Percentiles rank a stretch among this genome's conserved stretches.
Evolutionary conservation across 2,113 vertebrate genomes (phyloP).

Genomic region (Ameiurus melas): DNA sequence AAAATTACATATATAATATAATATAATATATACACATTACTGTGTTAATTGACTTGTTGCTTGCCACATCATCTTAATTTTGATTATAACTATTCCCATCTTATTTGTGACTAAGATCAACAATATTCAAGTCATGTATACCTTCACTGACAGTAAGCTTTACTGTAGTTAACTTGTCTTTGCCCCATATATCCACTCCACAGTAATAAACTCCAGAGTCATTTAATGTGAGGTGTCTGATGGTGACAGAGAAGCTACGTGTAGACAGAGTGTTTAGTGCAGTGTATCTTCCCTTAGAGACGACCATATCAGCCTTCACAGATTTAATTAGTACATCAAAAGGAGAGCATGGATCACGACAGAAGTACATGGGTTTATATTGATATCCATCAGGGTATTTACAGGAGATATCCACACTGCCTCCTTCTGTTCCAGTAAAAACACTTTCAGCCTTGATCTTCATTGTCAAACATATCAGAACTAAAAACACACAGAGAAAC

Average conservation of each 20-base stretch:
- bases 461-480: constrained; percentile 17
- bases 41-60: not conserved
- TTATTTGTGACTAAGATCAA: not conserved
- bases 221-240: constrained; percentile 28
- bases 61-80: not conserved
- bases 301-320: not conserved
- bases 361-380: constrained; percentile 49
- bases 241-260: constrained; percentile 39
- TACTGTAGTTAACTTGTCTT: not conserved
- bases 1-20: not conserved
- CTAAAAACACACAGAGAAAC: constrained; percentile 21
- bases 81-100: not conserved
- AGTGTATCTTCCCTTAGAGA: constrained; percentile 42
- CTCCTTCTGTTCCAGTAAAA: constrained; percentile 32
- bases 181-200: constrained; percentile 34
- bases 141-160: constrained; percentile 39
- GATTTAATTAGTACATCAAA: constrained; percentile 43
- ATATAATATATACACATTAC: not conserved
- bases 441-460: constrained; percentile 5
- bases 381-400: constrained; percentile 14
- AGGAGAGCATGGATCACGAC: constrained; percentile 30
- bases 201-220: constrained; percentile 57
- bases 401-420: constrained; percentile 42
- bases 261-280: not conserved
- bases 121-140: not conserved